Conservation (phyloP, 2,113 vertebrate genomes). For the Archocentrus centrarchus region DNA sequence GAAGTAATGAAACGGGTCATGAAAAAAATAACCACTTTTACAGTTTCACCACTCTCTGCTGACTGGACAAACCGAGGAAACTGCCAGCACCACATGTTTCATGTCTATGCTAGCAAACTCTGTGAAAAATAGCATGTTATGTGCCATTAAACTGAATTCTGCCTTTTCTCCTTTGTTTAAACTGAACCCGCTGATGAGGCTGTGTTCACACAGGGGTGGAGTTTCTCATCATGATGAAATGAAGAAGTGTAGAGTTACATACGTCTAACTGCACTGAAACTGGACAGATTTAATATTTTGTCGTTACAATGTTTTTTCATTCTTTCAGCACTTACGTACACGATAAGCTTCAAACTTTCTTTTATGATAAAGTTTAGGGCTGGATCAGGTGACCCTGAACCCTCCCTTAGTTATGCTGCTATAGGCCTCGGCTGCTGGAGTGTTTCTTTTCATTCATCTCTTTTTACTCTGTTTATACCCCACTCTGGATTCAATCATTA, state of each 20-base stretch:
- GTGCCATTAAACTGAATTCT: slow-evolving; percentile 49
- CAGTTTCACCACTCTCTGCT: background rate
- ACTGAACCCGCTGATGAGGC: too few species aligned
- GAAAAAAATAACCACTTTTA: background rate
- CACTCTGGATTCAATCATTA: too few species aligned
- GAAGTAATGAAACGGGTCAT: background rate
- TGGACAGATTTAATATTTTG: rapidly evolving
- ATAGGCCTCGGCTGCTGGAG: too few species aligned
- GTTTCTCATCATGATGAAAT: slow-evolving; percentile 11
- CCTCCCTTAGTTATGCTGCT: too few species aligned
- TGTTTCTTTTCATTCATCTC: too few species aligned
- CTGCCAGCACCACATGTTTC: background rate
- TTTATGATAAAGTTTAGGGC: too few species aligned
- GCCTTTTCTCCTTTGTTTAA: background rate
- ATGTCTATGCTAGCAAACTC: too few species aligned
- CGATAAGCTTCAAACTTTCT: too few species aligned
- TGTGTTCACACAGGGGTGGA: slow-evolving; percentile 2
- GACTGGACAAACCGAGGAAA: slow-evolving; percentile 31
- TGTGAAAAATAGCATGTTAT: slow-evolving; percentile 28
- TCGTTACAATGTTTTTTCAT: background rate
- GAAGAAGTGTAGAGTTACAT: background rate
- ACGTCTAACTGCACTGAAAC: rapidly evolving
- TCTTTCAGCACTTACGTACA: background rate
- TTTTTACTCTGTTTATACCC: too few species aligned
- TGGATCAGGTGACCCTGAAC: too few species aligned